Base-by-base conservation (phyloP, 2,888 invertebrate species). In the Ecliptopera silaceata region DNA sequence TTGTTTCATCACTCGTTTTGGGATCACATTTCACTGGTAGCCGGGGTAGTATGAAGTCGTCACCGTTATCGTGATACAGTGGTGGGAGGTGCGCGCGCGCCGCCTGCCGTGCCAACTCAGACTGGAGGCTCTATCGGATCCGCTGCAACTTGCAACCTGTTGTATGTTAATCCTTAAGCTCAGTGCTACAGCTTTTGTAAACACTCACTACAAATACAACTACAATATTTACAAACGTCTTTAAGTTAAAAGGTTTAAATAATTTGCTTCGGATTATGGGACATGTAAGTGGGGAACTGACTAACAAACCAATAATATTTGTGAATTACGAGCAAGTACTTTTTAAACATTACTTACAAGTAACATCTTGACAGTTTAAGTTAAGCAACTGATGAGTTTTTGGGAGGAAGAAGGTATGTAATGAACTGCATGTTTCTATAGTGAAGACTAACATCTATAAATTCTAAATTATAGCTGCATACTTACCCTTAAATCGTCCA, bases 81-180 rank as follows among this genome's bases (percentile, higher is more conserved):
- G 17, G 68, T 67, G 68, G 63, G 59, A 57, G 67, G 70, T 80
- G 90, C 88, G 86, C 85, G 82, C 89, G 89, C 89, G 86, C 82
- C 73, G 80, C 70, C 75, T 69, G 84, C 84, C 84, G 84, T 77
- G 72, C 80, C 66, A 80, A 80, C 77, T 74, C 79, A 82, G 81
- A 90, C 90, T 90, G 89, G 82, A 88, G 87, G 88, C 83, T 86
- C 77, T 82, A 83, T 82, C 77, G 80, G 68, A 74, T 69, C 73
- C 75, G 66, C 76, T 84, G 83, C 84, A 84, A 78, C 79, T 75
- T 82, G 81, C 82, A 87, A 84, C 86, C 84, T 82, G 83, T 84
- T 82, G 81, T 83, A 80, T 80, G 80, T 79, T 82, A 85, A 86
- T 87, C 83, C 82, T 76, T 73, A 79, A 80, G 76, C 77, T 74